Evolutionary conservation across 2,113 vertebrate genomes (phyloP).

Genomic region (Excalfactoria chinensis): DNA sequence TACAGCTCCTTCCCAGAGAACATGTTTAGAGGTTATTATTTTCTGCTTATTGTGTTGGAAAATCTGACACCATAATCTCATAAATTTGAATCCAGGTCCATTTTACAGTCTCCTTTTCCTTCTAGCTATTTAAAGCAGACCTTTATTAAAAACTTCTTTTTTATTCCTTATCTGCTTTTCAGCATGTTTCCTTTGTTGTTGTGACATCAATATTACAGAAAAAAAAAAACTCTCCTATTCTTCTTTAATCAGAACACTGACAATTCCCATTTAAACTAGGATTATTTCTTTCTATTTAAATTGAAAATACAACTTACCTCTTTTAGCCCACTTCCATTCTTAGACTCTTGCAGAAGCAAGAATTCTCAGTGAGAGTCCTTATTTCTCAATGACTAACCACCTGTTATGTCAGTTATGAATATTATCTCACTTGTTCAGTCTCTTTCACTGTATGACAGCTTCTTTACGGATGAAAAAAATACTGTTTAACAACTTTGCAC

Average conservation of each 20-base stretch:
- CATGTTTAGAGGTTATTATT: background rate
- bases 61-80: background rate
- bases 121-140: background rate
- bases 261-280: background rate
- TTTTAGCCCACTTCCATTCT: background rate
- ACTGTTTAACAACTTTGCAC: background rate
- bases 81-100: background rate
- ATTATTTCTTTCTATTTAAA: background rate
- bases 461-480: background rate
- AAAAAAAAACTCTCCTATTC: slow-evolving; percentile 33
- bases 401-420: background rate
- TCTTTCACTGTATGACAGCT: background rate
- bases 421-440: background rate
- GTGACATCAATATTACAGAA: background rate
- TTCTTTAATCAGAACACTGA: slow-evolving; percentile 21
- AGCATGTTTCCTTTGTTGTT: slow-evolving; percentile 27
- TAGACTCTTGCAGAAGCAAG: background rate
- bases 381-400: background rate
- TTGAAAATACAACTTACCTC: background rate
- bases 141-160: background rate
- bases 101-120: background rate
- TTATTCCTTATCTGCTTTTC: slow-evolving; percentile 12
- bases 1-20: background rate
- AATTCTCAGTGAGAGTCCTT: background rate
- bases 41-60: slow-evolving; percentile 16